Base-by-base conservation (phyloP, 2,888 invertebrate species). In the Ditula angustiorana region DNA sequence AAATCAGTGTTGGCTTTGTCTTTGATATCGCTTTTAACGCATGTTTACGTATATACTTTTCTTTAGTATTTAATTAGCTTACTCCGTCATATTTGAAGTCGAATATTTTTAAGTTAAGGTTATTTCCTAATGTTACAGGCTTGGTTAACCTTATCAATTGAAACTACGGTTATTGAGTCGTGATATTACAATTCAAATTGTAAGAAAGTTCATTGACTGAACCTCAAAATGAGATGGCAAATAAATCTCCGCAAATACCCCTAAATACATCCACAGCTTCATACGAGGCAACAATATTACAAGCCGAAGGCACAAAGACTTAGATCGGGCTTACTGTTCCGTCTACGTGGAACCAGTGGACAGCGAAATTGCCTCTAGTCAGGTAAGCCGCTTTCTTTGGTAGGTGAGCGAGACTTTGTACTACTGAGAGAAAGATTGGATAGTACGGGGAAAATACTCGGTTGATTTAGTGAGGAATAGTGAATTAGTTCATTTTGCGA, bases 301-400 rank as follows among this genome's bases (percentile, higher is more conserved):
- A 76, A 72, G 77, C 71, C 28, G 41, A 71, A 77, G 73, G 75
- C 74, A 83, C 86, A 86, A 84, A 86, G 86, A 82, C 83, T 86
- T 83, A 87, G 78, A 76, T 73, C 71, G 75, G 74, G 84, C 86
- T 88, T 86, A 86, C 81, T 78, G 82, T 77, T 83, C 78, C 83
- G 84, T 89, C 86, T 85, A 77, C 77, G 75, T 72, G 80, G 74
- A 87, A 76, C 86, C 92, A 90, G 85, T 86, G 90, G 90, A 90
- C 90, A 80, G 85, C 83, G 89, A 92, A 92, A 92, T 92, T 92
- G 87, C 88, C 88, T 80, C 82, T 74, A 86, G 83, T 81, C 85
- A 88, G 87, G 88, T 88, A 91, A 91, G 87, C 88, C 83, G 87
- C 86, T 90, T 88, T 85, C 89, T 90, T 88, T 87, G 87, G 86